Base-by-base conservation (phyloP, 2,797 vertebrate species). In the Morus bassanus region DNA sequence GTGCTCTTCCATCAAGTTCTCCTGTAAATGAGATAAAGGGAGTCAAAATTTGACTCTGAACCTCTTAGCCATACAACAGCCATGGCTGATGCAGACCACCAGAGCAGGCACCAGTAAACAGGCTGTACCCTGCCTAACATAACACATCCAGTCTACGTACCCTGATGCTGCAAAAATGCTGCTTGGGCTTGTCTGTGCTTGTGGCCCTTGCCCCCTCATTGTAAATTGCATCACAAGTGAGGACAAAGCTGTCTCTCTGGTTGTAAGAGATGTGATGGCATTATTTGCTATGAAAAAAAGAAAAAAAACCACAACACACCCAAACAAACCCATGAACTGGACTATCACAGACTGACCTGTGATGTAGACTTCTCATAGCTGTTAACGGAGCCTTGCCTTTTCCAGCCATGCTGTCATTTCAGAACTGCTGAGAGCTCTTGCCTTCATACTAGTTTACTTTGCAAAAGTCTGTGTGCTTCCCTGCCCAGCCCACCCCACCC, bases 401-500 rank as follows among this genome's bases (percentile, higher is more conserved):
- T 30, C 56, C 64, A 72, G 51, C 21, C 22, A 16, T 1, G 1
- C 28, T 11, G 9, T 7, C 30, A 35, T 10, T 18, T 41, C n/a
- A 25, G 25, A 74, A 17, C n/a, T 35, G 37, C 54, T 23, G 30
- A 37, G n/a, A 30, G 12, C 31, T 63, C 33, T 21, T 39, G 16
- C 15, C 27, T 53, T 80, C 19, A 3, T 12, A 6, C 7, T 23
- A 9, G 19, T 59, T 85, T 31, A 41, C 25, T 37, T 65, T 28
- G 16, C 12, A 43, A 68, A 68, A 39, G 4, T 21, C 18, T 45
- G 54, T 22, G 13, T n/a, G 41, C 18, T 18, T 3, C 8, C 13
- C 10, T 6, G 45, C 5, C 8, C 11, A 9, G 24, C 15, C n/a
- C n/a, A n/a, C n/a, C 5, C 21, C 30, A 5, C 2, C 7, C 5